Conservation (phyloP, 1,140 invertebrate species). For the Pomacea maculata region DNA sequence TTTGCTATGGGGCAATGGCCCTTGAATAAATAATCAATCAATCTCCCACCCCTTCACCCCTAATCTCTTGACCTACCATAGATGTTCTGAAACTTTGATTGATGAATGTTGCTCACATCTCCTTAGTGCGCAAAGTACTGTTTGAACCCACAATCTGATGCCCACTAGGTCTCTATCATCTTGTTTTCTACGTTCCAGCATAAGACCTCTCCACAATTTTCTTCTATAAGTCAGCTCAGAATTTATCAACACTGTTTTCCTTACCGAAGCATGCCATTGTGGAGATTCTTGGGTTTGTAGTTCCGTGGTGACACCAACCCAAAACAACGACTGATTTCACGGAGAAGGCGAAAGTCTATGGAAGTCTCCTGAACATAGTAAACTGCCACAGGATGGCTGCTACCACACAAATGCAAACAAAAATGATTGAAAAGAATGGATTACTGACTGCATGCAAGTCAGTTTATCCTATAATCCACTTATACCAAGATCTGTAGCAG, state of each 20-base stretch:
- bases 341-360: slow-evolving; percentile 28
- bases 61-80: no score
- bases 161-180: not conserved
- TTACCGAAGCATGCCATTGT: slow-evolving; percentile 47
- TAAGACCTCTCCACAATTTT: not conserved
- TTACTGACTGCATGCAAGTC: no score
- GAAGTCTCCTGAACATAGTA: slow-evolving; percentile 44
- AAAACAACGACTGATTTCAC: slow-evolving; percentile 48
- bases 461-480: no score
- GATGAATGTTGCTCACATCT: no score
- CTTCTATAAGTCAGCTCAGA: not conserved
- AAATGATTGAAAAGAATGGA: not conserved
- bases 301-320: slow-evolving; percentile 41
- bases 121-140: no score
- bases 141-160: not conserved
- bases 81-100: no score
- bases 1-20: no score
- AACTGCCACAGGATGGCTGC: slow-evolving; percentile 39
- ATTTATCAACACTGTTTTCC: not conserved
- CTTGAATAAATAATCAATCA: no score
- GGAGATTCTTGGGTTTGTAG: slow-evolving; percentile 43
- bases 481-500: no score
- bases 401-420: not conserved
- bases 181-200: not conserved
- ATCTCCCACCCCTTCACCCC: no score